A percentile compares a stretch with the other conserved stretches of the same genome.
Evolutionary conservation across 2,888 invertebrate species (phyloP).

Genomic region (Parapristionchus giblindavisi): DNA sequence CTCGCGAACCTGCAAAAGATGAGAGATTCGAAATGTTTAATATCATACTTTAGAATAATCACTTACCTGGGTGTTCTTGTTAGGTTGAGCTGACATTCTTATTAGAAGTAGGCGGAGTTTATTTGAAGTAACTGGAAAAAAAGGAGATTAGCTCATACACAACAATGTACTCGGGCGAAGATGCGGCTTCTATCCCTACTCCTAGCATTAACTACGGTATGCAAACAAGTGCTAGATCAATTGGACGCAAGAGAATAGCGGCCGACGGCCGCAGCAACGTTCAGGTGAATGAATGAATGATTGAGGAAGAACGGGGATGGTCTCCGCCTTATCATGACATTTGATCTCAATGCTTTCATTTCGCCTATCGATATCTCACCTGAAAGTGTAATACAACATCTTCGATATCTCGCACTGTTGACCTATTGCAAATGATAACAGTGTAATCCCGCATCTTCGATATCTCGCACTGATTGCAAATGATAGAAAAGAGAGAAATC

Average conservation of each 20-base stretch:
- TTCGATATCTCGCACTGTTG: too few relatives aligned
- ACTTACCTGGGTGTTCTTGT: too few relatives aligned
- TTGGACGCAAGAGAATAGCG: conserved; percentile 11
- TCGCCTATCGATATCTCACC: too few relatives aligned
- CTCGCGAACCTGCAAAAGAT: too few relatives aligned
- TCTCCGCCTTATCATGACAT: background rate
- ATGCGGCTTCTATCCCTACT: background rate
- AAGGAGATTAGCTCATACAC: too few relatives aligned
- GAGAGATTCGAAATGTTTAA: too few relatives aligned
- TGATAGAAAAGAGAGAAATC: too few relatives aligned
- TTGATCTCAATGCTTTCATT: background rate
- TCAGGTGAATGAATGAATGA: conserved; percentile 1
- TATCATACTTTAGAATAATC: too few relatives aligned
- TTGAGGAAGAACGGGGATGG: background rate
- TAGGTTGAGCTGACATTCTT: too few relatives aligned
- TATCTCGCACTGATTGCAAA: background rate
- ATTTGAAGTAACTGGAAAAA: too few relatives aligned
- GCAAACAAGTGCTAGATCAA: background rate
- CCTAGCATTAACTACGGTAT: background rate
- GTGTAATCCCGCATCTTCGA: background rate
- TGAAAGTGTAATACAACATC: too few relatives aligned
- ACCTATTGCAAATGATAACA: too few relatives aligned
- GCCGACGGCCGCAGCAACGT: background rate
- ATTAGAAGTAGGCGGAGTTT: conserved; percentile 11
- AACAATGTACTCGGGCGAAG: conserved; percentile 4